phyloP scores from a whole-genome alignment of 2,797 vertebrate species.

The Takifugu ocellatus region DNA sequence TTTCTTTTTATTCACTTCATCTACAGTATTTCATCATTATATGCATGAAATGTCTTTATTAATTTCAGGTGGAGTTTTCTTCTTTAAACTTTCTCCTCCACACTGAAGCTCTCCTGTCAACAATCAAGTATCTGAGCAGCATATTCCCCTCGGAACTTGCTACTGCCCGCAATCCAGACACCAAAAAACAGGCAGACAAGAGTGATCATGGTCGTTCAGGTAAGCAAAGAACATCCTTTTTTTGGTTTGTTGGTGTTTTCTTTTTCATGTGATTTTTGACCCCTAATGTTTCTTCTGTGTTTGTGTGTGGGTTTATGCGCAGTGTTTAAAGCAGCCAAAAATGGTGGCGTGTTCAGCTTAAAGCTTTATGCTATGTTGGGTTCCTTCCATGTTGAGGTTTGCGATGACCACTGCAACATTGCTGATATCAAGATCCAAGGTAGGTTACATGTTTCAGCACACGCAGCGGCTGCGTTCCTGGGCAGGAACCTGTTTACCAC shows the following conservation, averaged over 20 bases:
- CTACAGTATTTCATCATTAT: too few relatives aligned
- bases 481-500: background rate
- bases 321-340: slow-evolving; percentile 78
- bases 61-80: slow-evolving; percentile 86
- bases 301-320: slow-evolving; percentile 1
- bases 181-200: slow-evolving; percentile 51
- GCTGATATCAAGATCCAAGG: slow-evolving; percentile 95
- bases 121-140: slow-evolving; percentile 82
- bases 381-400: slow-evolving; percentile 85
- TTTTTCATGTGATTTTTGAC: background rate
- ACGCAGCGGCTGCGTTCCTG: background rate
- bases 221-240: slow-evolving; percentile 38
- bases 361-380: slow-evolving; percentile 86
- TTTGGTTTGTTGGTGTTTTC: background rate
- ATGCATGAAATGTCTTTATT: background rate
- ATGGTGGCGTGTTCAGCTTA: slow-evolving; percentile 82
- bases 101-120: slow-evolving; percentile 87
- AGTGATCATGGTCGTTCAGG: slow-evolving; percentile 67
- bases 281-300: background rate
- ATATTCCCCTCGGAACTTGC: slow-evolving; percentile 68
- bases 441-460: slow-evolving; percentile 23
- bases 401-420: slow-evolving; percentile 83
- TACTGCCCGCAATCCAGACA: slow-evolving; percentile 33
- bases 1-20: background rate
- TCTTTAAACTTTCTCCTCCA: slow-evolving; percentile 89